Evolutionary conservation across 2,113 vertebrate species (phyloP).

Genomic region (Cynoglossus semilaevis): DNA sequence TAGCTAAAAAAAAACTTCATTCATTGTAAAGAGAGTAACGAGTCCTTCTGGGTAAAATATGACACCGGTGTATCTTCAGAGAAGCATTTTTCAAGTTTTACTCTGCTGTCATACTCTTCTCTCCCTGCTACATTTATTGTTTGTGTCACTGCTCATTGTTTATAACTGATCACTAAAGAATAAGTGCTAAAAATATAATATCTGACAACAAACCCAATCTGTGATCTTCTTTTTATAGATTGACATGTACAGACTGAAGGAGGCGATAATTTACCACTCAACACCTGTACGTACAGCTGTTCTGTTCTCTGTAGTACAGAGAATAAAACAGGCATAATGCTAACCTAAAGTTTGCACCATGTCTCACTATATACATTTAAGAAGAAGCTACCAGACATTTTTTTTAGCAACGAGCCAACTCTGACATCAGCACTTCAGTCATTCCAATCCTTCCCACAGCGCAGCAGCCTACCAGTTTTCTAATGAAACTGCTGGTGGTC

Average conservation of each 20-base stretch:
- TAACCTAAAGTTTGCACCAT: neutral
- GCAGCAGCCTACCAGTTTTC: constrained; percentile 16
- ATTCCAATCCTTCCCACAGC: constrained; percentile 34
- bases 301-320: neutral
- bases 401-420: constrained; percentile 8
- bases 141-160: no score
- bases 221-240: no score
- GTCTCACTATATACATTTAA: neutral
- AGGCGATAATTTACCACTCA: neutral
- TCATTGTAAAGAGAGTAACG: no score
- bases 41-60: no score
- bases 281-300: neutral
- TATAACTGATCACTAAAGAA: no score
- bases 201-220: no score
- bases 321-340: neutral
- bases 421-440: constrained; percentile 15
- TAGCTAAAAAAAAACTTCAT: no score
- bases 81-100: no score
- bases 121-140: no score
- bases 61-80: no score
- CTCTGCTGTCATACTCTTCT: no score
- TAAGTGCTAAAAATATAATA: no score
- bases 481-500: constrained; percentile 18
- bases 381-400: neutral
- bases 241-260: neutral